phyloP scores from a whole-genome alignment of 2,113 vertebrate genomes.

The Arvicanthis niloticus region DNA sequence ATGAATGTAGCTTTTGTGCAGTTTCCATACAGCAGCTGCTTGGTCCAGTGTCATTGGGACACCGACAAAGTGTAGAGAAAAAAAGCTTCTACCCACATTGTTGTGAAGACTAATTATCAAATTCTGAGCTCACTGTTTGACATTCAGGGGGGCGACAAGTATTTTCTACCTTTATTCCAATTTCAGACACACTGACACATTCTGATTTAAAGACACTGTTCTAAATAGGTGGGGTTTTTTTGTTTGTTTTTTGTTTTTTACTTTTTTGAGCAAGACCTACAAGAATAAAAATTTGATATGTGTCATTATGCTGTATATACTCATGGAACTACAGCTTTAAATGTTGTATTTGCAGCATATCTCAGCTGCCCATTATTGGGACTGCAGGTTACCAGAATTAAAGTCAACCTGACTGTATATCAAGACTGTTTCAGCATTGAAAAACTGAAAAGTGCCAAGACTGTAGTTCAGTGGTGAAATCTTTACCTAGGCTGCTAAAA shows the following conservation, averaged over 20 bases:
- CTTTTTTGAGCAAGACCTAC: neutral
- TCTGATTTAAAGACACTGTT: neutral
- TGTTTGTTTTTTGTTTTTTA: too few relatives aligned
- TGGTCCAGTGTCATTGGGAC: neutral
- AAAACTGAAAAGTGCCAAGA: neutral
- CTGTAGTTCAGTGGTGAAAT: neutral
- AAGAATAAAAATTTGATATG: neutral
- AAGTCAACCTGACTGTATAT: neutral
- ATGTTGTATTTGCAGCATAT: neutral
- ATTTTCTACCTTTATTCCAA: conserved; percentile 31
- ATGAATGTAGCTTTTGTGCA: neutral
- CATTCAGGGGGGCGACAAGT: neutral
- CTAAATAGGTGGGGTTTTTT: neutral
- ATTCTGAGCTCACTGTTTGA: conserved; percentile 14
- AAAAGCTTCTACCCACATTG: neutral
- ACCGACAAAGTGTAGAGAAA: neutral
- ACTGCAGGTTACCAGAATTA: neutral
- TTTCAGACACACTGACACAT: neutral
- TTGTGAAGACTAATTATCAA: neutral
- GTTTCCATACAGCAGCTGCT: neutral
- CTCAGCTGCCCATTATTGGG: neutral
- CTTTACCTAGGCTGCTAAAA: neutral
- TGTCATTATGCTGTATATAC: neutral
- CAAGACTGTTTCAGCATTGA: neutral
- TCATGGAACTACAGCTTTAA: neutral